Evolutionary conservation across 2,888 invertebrate genomes (phyloP).

Genomic region (Papilio protenor): DNA sequence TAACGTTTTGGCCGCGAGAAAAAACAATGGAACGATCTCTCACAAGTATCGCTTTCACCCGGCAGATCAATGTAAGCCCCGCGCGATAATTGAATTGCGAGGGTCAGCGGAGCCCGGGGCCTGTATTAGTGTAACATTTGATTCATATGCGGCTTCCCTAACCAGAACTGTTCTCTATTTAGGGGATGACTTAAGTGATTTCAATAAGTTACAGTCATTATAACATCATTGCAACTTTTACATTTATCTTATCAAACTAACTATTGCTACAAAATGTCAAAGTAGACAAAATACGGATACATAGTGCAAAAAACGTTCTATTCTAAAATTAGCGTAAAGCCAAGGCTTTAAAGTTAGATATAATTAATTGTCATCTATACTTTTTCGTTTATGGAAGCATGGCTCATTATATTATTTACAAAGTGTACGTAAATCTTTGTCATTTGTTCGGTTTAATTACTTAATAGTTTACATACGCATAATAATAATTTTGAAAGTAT

Average conservation of each 20-base stretch:
- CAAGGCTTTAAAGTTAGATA: neutral
- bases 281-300: neutral
- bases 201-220: slow-evolving; percentile 37
- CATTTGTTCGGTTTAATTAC: neutral
- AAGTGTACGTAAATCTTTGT: neutral
- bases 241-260: neutral
- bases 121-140: slow-evolving; percentile 77
- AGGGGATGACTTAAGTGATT: slow-evolving; percentile 37
- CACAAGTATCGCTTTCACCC: slow-evolving; percentile 84
- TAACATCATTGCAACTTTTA: slow-evolving; percentile 7
- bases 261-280: neutral
- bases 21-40: slow-evolving; percentile 84
- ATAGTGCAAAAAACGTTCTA: neutral
- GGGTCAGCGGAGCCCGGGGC: slow-evolving; percentile 69
- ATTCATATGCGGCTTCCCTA: slow-evolving; percentile 71
- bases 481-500: neutral
- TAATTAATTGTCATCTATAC: no score
- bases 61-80: slow-evolving; percentile 73
- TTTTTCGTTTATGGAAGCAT: no score
- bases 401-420: no score
- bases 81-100: slow-evolving; percentile 81
- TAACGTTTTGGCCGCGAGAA: slow-evolving; percentile 81
- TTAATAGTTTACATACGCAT: neutral
- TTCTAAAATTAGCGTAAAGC: neutral
- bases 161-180: slow-evolving; percentile 53